phyloP scores from a whole-genome alignment of 1,140 invertebrate genomes.

The Brachionus sp. region DNA sequence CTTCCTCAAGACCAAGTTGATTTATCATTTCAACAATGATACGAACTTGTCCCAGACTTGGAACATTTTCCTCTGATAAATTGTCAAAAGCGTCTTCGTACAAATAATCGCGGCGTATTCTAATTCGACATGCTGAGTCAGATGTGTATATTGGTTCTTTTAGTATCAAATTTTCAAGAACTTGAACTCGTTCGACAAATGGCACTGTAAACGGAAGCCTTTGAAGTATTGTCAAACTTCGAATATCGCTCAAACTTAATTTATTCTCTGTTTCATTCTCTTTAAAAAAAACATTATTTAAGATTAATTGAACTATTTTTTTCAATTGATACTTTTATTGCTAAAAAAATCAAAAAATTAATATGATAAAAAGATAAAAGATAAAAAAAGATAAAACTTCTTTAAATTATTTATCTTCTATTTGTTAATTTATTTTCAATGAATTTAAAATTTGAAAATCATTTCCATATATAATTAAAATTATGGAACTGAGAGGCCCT shows the following conservation, averaged over 20 bases:
- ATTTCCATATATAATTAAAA: no score
- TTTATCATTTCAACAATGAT: conserved; percentile 70
- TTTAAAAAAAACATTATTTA: conserved; percentile 47
- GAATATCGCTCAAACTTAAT: conserved; percentile 78
- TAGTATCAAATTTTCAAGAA: conserved; percentile 72
- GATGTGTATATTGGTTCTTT: conserved; percentile 58
- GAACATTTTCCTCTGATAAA: conserved; percentile 74
- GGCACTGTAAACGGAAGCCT: conserved; percentile 89
- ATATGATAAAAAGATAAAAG: no score
- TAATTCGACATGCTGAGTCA: conserved; percentile 72
- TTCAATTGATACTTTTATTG: no score
- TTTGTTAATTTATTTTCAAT: no score
- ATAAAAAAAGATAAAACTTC: no score
- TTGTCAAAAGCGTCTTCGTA: conserved; percentile 97
- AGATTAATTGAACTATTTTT: no score
- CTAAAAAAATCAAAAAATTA: no score
- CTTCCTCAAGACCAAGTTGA: conserved; percentile 78
- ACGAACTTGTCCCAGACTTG: not conserved
- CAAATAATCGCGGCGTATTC: conserved; percentile 80
- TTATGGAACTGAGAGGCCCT: no score
- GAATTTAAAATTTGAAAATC: no score
- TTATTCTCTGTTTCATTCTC: conserved; percentile 71
- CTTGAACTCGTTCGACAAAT: conserved; percentile 77
- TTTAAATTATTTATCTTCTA: no score
- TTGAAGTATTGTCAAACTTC: conserved; percentile 78